Evolutionary conservation across 2,888 invertebrate species (phyloP).

Genomic region (Polyommatus iphigenia): DNA sequence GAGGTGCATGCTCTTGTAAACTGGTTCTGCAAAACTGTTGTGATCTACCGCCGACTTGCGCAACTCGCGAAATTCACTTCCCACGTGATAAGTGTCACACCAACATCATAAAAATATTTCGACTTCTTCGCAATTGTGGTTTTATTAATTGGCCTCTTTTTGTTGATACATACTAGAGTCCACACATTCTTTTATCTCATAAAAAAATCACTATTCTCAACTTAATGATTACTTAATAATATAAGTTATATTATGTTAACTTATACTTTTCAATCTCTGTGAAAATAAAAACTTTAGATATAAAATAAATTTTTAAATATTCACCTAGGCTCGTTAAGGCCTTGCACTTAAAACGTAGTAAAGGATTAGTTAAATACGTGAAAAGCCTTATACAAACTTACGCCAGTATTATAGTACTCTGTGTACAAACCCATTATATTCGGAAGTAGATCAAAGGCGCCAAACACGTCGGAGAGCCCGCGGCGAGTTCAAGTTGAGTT

Average conservation of each 20-base stretch:
- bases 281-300: too few relatives aligned
- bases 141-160: not conserved
- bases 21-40: not conserved
- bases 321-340: not conserved
- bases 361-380: not conserved
- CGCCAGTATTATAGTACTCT: too few relatives aligned
- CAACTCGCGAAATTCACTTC: not conserved
- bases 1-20: not conserved
- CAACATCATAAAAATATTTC: not conserved
- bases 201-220: too few relatives aligned
- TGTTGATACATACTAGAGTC: not conserved
- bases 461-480: not conserved
- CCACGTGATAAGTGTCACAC: slow-evolving; percentile 3
- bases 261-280: too few relatives aligned
- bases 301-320: not conserved
- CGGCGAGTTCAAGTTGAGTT: not conserved
- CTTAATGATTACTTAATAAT: too few relatives aligned
- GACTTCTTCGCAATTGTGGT: not conserved
- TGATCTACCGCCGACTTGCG: not conserved
- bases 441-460: not conserved
- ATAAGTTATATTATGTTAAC: too few relatives aligned
- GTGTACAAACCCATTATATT: not conserved
- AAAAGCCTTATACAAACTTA: not conserved
- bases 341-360: not conserved
- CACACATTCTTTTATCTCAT: too few relatives aligned